A percentile compares a stretch with the other conserved stretches of the same genome.
phyloP scores from a whole-genome alignment of 2,888 invertebrate species.

The Callinectes sapidus region DNA sequence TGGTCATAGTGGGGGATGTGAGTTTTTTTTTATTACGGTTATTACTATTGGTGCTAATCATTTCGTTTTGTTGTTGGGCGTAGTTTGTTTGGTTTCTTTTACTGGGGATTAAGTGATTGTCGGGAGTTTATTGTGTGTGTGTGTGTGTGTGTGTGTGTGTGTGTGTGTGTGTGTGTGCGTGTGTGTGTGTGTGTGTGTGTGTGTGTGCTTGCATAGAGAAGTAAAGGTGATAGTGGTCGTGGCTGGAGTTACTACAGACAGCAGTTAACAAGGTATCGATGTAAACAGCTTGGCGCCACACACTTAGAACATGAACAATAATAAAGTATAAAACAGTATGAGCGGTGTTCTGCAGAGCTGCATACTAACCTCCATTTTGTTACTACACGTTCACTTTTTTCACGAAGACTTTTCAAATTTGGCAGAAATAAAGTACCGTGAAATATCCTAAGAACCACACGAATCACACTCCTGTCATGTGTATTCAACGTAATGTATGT shows the following conservation, averaged over 20 bases:
- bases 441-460: no score
- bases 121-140: not conserved
- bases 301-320: not conserved
- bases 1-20: not conserved
- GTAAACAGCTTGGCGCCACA: not conserved
- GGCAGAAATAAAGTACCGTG: not conserved
- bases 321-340: not conserved
- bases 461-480: no score
- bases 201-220: no score
- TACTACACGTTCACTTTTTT: not conserved
- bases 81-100: not conserved
- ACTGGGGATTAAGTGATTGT: not conserved
- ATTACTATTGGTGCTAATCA: not conserved
- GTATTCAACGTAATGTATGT: no score
- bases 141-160: not conserved
- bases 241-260: not conserved
- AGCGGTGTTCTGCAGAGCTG: not conserved
- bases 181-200: constrained; percentile 44
- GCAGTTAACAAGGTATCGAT: not conserved
- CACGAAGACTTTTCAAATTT: not conserved
- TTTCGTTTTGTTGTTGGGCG: not conserved
- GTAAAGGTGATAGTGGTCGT: not conserved
- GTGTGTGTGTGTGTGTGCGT: not conserved
- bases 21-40: not conserved
- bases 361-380: not conserved